Conservation (phyloP, 1,140 invertebrate species). For the Tenebrio molitor region DNA sequence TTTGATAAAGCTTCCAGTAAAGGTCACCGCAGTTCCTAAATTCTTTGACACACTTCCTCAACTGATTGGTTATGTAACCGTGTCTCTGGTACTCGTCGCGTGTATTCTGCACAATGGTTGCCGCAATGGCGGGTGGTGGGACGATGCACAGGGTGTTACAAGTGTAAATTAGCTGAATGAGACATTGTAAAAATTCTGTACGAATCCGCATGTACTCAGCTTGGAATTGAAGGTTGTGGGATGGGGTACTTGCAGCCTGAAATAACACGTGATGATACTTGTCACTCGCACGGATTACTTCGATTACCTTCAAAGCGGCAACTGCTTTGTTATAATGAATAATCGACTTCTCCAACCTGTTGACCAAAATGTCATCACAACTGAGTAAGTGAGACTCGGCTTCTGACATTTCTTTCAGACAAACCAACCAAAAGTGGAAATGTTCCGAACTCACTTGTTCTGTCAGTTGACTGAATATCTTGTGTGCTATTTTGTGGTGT, state of each 20-base stretch:
- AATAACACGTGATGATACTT: constrained; percentile 55
- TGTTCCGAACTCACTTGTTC: constrained; percentile 89
- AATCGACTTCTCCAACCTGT: constrained; percentile 74
- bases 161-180: constrained; percentile 81
- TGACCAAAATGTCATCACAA: constrained; percentile 67
- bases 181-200: constrained; percentile 82
- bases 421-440: constrained; percentile 90
- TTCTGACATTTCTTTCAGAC: constrained; percentile 79
- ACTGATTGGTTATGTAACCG: constrained; percentile 85
- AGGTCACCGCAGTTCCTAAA: constrained; percentile 81
- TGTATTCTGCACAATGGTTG: constrained; percentile 81
- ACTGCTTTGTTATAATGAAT: constrained; percentile 74
- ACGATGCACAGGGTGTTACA: constrained; percentile 89
- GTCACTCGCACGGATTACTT: too few species aligned
- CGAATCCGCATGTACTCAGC: constrained; percentile 82
- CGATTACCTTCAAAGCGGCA: constrained; percentile 78
- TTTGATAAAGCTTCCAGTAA: constrained; percentile 89
- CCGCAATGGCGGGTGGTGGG: constrained; percentile 92
- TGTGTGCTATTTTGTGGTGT: constrained; percentile 81
- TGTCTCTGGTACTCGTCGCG: constrained; percentile 87
- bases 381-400: constrained; percentile 65
- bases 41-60: constrained; percentile 83
- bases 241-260: constrained; percentile 78
- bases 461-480: constrained; percentile 77
- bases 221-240: constrained; percentile 80